These are phyloP conservation scores for Temnopleurus reevesii DNA, from an alignment of 53 echinoderm and acorn worm genomes.

Conservation along the genomic window DNA sequence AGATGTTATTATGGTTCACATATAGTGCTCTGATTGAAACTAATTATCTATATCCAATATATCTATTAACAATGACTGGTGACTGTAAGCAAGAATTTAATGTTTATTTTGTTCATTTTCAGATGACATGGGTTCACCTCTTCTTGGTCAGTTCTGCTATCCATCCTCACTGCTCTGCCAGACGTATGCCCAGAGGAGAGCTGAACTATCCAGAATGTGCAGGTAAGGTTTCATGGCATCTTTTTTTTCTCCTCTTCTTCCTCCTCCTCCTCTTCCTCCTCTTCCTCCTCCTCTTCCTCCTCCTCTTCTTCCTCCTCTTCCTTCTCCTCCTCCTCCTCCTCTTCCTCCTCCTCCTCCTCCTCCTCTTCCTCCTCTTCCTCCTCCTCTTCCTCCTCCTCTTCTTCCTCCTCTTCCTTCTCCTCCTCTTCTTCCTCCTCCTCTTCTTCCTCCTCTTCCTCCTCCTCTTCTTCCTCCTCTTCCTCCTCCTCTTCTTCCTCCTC, in stretches of 20 bases:
- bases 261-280: too few species aligned
- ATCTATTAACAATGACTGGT: too few species aligned
- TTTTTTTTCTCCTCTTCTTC: background rate
- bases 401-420: too few species aligned
- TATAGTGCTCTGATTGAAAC: conserved; percentile 70
- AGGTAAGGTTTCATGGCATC: conserved; percentile 35
- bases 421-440: too few species aligned
- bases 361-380: too few species aligned
- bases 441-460: background rate
- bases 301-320: too few species aligned
- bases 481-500: background rate
- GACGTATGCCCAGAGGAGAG: conserved; percentile 73
- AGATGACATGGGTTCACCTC: conserved; percentile 71
- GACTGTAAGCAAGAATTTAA: background rate
- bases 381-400: too few species aligned
- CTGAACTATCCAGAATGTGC: conserved; percentile 80
- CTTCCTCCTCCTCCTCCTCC: too few species aligned
- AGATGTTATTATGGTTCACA: conserved; percentile 87
- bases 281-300: too few species aligned
- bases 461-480: background rate
- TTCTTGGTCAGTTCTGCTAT: conserved; percentile 86
- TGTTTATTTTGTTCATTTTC: background rate
- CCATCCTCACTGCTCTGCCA: conserved; percentile 72
- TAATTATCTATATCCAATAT: too few species aligned
- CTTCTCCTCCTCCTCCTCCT: too few species aligned